Conservation (phyloP, 2,113 vertebrate genomes). For the Anser cygnoides region DNA sequence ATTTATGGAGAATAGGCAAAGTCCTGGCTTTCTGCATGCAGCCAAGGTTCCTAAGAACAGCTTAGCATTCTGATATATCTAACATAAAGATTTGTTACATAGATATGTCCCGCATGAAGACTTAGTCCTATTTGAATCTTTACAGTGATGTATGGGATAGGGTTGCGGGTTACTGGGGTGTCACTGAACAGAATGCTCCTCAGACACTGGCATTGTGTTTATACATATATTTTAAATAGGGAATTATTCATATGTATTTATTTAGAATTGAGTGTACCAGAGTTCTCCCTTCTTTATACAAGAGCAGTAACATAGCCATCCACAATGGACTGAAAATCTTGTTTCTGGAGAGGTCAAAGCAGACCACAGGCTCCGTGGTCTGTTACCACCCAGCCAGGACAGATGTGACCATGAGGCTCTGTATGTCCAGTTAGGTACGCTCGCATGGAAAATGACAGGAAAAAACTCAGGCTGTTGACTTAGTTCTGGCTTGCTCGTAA, state of each 20-base stretch:
- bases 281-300: not conserved
- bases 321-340: not conserved
- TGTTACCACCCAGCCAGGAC: not conserved
- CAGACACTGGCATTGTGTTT: not conserved
- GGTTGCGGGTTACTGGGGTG: not conserved
- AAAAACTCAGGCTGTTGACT: not conserved
- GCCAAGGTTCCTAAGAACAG: not conserved
- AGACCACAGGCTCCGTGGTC: accelerated
- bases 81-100: not conserved
- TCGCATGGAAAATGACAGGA: not conserved
- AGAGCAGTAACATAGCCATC: not conserved
- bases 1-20: not conserved
- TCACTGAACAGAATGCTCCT: not conserved
- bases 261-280: not conserved
- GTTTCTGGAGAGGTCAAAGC: not conserved
- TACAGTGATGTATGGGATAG: not conserved
- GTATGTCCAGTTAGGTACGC: accelerated
- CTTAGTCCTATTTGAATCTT: not conserved
- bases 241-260: not conserved
- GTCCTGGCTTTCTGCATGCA: not conserved
- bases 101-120: not conserved
- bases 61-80: not conserved
- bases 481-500: not conserved
- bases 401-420: too few relatives aligned
- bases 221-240: not conserved